A percentile compares a stretch with the other conserved stretches of the same genome.
Evolutionary conservation across 2,888 invertebrate genomes (phyloP).

Genomic region (Eudemis profundana): DNA sequence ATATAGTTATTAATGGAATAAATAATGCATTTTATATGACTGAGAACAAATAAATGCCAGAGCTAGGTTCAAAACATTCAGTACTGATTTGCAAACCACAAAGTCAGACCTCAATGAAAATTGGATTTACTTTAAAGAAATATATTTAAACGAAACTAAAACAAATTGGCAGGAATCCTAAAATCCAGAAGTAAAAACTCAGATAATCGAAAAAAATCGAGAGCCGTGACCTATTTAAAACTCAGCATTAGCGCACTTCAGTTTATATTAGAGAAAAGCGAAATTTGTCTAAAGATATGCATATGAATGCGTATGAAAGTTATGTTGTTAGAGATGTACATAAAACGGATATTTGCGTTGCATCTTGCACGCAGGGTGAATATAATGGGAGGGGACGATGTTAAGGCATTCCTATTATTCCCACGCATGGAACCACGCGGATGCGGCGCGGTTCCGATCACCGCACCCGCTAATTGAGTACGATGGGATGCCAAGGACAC

Average conservation of each 20-base stretch:
- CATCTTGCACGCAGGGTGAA: conserved; percentile 54
- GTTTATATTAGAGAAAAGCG: neutral
- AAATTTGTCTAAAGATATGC: neutral
- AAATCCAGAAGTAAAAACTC: conserved; percentile 53
- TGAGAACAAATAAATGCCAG: neutral
- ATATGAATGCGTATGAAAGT: neutral
- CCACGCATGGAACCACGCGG: conserved; percentile 71
- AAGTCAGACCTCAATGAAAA: neutral
- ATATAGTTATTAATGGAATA: conserved; percentile 1
- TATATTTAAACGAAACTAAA: conserved; percentile 56
- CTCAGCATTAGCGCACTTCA: neutral
- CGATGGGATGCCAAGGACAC: conserved; percentile 65
- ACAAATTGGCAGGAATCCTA: conserved; percentile 63
- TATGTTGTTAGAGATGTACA: neutral
- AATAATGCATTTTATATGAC: neutral
- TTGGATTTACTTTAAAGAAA: neutral
- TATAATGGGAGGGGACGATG: conserved; percentile 62
- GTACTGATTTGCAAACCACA: no score
- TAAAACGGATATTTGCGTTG: conserved; percentile 39
- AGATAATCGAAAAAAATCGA: conserved; percentile 43
- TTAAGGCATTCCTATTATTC: conserved; percentile 64
- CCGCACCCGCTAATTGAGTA: conserved; percentile 78
- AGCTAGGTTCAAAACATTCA: neutral
- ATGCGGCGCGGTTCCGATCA: conserved; percentile 76
- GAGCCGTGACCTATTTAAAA: conserved; percentile 22